Conservation (phyloP, 1,140 invertebrate species). For the Drosophila sproati region DNA sequence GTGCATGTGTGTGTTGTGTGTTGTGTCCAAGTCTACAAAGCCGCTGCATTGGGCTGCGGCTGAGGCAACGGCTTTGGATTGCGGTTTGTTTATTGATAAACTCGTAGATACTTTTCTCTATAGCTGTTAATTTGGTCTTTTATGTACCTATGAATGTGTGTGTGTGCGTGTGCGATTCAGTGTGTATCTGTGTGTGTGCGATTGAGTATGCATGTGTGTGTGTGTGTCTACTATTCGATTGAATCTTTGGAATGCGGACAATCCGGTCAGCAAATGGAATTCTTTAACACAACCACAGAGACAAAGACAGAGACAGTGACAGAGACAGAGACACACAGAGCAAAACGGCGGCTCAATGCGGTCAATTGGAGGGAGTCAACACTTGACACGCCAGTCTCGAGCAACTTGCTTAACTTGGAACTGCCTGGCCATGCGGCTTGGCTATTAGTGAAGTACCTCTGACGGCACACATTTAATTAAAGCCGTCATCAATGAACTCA, state of each 20-base stretch:
- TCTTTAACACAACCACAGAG: constrained; percentile 63
- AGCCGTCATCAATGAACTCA: constrained; percentile 31
- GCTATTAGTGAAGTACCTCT: constrained; percentile 2
- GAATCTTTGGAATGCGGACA: constrained; percentile 80
- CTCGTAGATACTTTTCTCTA: constrained; percentile 67
- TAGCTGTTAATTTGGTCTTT: constrained; percentile 76
- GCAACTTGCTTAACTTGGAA: constrained; percentile 5
- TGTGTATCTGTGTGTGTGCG: constrained; percentile 21
- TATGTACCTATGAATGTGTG: constrained; percentile 46
- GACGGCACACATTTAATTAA: constrained; percentile 37
- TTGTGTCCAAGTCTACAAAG: constrained; percentile 40
- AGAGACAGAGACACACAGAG: constrained; percentile 47
- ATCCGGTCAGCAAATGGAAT: constrained; percentile 77
- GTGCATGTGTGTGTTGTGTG: constrained; percentile 11
- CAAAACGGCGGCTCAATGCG: constrained; percentile 52
- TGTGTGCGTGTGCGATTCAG: constrained; percentile 13
- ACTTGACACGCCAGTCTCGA: constrained; percentile 56
- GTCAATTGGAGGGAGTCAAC: constrained; percentile 46
- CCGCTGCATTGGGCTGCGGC: constrained; percentile 48
- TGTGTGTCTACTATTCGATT: constrained; percentile 64
- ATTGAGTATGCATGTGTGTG: constrained; percentile 5
- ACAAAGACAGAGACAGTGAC: constrained; percentile 24
- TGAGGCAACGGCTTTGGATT: constrained; percentile 39
- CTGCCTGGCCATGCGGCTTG: background rate
- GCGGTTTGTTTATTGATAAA: constrained; percentile 74